Evolutionary conservation across 2,888 invertebrate species (phyloP).

Genomic region (Parthenolecanium corni): DNA sequence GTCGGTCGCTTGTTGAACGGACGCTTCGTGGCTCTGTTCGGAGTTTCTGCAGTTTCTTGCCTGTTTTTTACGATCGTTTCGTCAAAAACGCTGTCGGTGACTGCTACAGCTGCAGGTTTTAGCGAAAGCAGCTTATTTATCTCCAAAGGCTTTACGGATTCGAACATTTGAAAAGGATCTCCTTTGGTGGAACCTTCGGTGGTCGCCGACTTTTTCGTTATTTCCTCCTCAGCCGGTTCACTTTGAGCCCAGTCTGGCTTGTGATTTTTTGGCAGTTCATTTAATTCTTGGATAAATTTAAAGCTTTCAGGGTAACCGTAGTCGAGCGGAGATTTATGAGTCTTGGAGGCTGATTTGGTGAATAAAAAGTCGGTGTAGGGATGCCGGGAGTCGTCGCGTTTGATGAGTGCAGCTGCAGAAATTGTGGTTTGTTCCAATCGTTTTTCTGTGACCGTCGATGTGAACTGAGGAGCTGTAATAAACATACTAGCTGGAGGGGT

Average conservation of each 20-base stretch:
- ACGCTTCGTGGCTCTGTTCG: neutral
- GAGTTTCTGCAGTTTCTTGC: neutral
- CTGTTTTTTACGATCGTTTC: neutral
- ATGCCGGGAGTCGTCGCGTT: slow-evolving; percentile 1
- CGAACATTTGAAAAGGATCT: slow-evolving; percentile 24
- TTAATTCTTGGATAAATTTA: slow-evolving; percentile 23
- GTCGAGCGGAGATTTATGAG: slow-evolving; percentile 18
- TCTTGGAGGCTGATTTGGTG: neutral
- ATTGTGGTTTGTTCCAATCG: too few species aligned
- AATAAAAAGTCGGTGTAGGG: slow-evolving; percentile 22
- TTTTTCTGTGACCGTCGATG: too few species aligned
- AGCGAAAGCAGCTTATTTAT: slow-evolving; percentile 20
- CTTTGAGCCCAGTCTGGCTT: slow-evolving; percentile 15
- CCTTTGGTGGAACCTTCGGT: neutral
- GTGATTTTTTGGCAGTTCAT: slow-evolving; percentile 24
- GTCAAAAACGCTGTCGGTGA: neutral
- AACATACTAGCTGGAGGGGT: too few species aligned
- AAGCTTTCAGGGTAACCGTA: slow-evolving; percentile 25
- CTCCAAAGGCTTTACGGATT: slow-evolving; percentile 18
- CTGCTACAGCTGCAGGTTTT: neutral
- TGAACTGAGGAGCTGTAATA: too few species aligned
- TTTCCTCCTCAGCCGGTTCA: neutral
- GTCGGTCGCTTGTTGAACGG: neutral
- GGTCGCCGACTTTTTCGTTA: neutral
- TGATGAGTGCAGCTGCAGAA: too few species aligned